Base-by-base conservation (phyloP, 1,140 invertebrate genomes). In the Drosophila kohkoa region DNA sequence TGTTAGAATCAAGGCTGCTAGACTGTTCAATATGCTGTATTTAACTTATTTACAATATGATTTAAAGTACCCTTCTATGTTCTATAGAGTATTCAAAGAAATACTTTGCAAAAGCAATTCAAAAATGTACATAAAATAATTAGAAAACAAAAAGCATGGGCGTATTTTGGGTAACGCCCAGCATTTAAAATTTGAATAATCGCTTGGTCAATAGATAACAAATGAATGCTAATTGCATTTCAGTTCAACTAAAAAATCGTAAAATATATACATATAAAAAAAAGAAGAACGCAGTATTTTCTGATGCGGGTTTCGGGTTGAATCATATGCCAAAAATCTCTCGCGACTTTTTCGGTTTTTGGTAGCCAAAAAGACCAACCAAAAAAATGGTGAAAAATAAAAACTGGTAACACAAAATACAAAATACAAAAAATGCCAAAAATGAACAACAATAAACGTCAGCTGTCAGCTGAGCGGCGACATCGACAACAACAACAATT, bases 201-300 rank as follows among this genome's bases (percentile, higher is more conserved):
- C 46, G 63, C 70, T 67, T 57, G 11, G 32, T 52, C 16, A 54
- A 41, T 48, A 74, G 79, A 85, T 67, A 87, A 82, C 69, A 82
- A 88, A 88, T 65, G 66, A 62, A 71, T 62, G 73, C 45, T 87
- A 79, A 87, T 87, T 87, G 83, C 83, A 87, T 69, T 86, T 79
- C 45, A 60, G 52, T 43, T 43, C 45, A 35, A 20, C 30, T 68
- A 54, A 80, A 71, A 64, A 75, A 3, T 8, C 35, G 10, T 32
- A 32, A 41, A 41, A 51, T 52, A 55, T 54, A 73, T 67, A 59
- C n/a, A n/a, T n/a, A n/a, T n/a, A 75, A 1, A 41, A 64, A 38
- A 64, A 41, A 49, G 59, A 46, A 62, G 15, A 58, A 55, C 55
- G 38, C 41, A 70, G 20, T 58, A 32, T 32, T 32, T 54, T 28